Conservation (phyloP, 2,113 vertebrate genomes). For the Rhadina sibilatrix region DNA sequence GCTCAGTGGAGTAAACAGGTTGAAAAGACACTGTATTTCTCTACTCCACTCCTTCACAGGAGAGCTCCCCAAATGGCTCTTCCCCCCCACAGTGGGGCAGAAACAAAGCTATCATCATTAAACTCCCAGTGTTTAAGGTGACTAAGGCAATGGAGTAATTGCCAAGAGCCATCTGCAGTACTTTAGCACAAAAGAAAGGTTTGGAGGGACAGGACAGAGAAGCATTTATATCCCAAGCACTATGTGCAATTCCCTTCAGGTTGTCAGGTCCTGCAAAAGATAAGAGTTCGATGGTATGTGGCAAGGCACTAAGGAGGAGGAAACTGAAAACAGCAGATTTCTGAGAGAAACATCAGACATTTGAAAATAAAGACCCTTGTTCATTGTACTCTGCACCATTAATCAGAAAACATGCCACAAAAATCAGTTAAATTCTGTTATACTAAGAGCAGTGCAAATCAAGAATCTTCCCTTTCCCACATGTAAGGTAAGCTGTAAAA, state of each 20-base stretch:
- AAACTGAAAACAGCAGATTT: not conserved
- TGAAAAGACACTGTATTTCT: not conserved
- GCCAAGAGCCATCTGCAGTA: not conserved
- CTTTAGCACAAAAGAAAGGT: not conserved
- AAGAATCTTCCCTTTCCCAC: not conserved
- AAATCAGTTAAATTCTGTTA: not conserved
- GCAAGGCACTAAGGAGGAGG: not conserved
- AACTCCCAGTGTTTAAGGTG: not conserved
- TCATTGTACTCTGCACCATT: not conserved
- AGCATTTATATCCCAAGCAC: not conserved
- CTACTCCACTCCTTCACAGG: not conserved
- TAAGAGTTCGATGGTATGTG: not conserved
- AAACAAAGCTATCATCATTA: not conserved
- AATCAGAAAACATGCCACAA: not conserved
- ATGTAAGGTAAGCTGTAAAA: not conserved
- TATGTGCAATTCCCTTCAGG: not conserved
- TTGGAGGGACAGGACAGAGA: not conserved
- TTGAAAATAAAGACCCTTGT: not conserved
- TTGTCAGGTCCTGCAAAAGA: not conserved
- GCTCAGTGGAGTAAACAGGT: not conserved
- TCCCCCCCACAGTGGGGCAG: accelerated
- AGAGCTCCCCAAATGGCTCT: not conserved
- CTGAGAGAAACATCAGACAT: not conserved
- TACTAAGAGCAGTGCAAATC: not conserved
- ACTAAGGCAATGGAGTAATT: not conserved